Evolutionary conservation across 2,113 vertebrate genomes (phyloP).

Genomic region (Leptosomus discolor): DNA sequence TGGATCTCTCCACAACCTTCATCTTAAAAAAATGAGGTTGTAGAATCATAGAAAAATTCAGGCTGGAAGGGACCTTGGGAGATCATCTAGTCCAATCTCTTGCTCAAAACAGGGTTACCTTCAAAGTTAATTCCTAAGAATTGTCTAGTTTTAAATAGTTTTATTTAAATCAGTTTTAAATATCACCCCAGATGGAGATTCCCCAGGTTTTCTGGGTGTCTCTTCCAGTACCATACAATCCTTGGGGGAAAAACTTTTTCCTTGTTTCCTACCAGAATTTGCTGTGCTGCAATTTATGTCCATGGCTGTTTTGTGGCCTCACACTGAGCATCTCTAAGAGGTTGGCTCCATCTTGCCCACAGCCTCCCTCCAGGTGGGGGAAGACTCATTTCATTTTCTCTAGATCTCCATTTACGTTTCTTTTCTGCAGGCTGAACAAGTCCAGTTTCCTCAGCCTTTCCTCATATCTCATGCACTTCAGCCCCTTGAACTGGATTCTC

Average conservation of each 20-base stretch:
- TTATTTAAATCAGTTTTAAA: too few species aligned
- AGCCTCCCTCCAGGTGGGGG: neutral
- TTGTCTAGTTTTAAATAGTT: neutral
- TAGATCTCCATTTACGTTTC: neutral
- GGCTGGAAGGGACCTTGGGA: neutral
- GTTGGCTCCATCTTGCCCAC: neutral
- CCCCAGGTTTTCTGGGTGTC: neutral
- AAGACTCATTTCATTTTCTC: neutral
- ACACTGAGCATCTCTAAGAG: neutral
- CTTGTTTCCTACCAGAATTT: neutral
- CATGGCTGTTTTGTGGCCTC: neutral
- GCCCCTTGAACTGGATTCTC: neutral
- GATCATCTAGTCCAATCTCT: neutral
- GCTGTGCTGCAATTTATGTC: neutral
- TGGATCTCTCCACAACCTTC: neutral
- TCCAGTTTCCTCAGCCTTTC: neutral
- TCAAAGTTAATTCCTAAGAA: neutral
- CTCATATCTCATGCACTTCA: neutral
- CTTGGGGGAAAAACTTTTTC: neutral
- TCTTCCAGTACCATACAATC: neutral
- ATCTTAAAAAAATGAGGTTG: neutral
- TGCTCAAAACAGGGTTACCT: neutral
- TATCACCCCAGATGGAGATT: neutral
- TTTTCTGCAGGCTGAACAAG: neutral
- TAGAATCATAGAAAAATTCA: neutral